Evolutionary conservation across 2,888 invertebrate genomes (phyloP).

Genomic region (Noctua comes): DNA sequence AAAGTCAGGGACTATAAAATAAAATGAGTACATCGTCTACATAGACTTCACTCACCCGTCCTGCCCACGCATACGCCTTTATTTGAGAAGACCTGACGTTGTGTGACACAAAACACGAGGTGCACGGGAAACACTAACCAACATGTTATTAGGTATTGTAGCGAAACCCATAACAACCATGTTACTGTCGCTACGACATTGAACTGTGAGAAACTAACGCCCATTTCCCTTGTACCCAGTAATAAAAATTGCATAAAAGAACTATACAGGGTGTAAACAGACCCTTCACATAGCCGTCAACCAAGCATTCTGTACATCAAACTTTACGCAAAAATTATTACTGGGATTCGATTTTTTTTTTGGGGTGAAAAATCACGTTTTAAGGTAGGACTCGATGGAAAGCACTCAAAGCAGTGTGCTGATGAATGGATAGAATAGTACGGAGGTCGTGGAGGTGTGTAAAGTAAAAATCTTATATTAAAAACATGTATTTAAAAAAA

Average conservation of each 20-base stretch:
- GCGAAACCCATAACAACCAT: slow-evolving; percentile 51
- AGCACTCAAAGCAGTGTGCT: no score
- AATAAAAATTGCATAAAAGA: slow-evolving; percentile 27
- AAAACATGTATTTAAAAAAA: no score
- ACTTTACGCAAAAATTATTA: no score
- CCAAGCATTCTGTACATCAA: no score
- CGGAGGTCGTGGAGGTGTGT: no score
- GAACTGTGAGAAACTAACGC: slow-evolving; percentile 71
- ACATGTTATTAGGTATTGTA: slow-evolving; percentile 54
- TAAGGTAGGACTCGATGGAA: no score
- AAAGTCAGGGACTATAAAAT: slow-evolving; percentile 42
- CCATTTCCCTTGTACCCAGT: slow-evolving; percentile 66
- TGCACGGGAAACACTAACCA: slow-evolving; percentile 45
- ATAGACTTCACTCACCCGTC: slow-evolving; percentile 11
- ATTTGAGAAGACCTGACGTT: slow-evolving; percentile 48
- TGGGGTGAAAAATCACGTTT: no score
- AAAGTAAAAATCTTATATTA: no score
- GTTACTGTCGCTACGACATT: slow-evolving; percentile 49
- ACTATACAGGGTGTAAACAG: no score
- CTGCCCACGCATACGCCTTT: slow-evolving; percentile 21
- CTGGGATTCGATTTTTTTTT: no score
- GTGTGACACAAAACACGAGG: slow-evolving; percentile 54
- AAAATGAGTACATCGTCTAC: slow-evolving; percentile 8
- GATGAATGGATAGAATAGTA: no score
- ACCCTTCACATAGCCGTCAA: no score